Conservation (phyloP, 2,113 vertebrate species). For the Oceanodroma tethys region DNA sequence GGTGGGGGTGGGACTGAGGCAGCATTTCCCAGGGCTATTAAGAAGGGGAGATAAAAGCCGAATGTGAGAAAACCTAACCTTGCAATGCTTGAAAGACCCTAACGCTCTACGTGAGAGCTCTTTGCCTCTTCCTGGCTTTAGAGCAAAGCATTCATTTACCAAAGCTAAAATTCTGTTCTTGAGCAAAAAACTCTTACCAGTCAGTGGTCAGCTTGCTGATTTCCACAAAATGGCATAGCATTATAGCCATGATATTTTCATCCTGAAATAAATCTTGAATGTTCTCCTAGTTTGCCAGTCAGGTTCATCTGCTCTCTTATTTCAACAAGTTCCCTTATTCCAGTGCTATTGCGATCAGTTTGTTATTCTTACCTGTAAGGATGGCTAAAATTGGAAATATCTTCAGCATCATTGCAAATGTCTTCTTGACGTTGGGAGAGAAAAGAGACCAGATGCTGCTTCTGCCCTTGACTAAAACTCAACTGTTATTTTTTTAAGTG, state of each 20-base stretch:
- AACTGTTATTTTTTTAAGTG: not conserved
- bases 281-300: not conserved
- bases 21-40: not conserved
- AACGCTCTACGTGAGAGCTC: fast-evolving
- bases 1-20: not conserved
- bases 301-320: not conserved
- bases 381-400: slow-evolving; percentile 6
- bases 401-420: slow-evolving; percentile 3
- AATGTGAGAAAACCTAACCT: not conserved
- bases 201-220: not conserved
- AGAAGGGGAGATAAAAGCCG: not conserved
- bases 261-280: not conserved
- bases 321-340: not conserved
- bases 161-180: not conserved
- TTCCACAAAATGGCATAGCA: not conserved
- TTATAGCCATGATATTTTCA: not conserved
- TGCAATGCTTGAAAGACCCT: not conserved
- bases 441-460: not conserved
- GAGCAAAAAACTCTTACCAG: not conserved
- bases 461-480: not conserved
- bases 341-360: not conserved
- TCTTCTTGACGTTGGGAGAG: not conserved
- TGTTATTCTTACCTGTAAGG: slow-evolving; percentile 55
- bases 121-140: not conserved
- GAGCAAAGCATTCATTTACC: not conserved